phyloP scores from a whole-genome alignment of 2,113 vertebrate species.

The Cebidichthys violaceus region DNA sequence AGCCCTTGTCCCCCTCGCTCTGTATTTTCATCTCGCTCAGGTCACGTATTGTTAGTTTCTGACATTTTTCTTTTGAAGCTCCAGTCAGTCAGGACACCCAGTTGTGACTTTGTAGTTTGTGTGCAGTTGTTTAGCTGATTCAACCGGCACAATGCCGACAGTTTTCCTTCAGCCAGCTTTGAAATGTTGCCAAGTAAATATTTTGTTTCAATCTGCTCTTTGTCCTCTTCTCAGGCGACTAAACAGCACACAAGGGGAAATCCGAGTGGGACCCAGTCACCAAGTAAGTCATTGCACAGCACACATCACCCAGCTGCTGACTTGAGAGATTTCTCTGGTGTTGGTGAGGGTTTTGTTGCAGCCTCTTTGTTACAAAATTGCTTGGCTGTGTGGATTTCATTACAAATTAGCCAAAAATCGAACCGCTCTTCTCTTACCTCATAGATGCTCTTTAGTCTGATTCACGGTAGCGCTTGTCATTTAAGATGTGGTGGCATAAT shows the following conservation, averaged over 20 bases:
- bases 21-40: background rate
- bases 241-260: slow-evolving; percentile 99
- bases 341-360: background rate
- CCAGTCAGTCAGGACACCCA: background rate
- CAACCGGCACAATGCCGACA: slow-evolving; percentile 6
- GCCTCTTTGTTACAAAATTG: background rate
- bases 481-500: background rate
- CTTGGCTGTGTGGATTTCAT: background rate
- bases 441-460: background rate
- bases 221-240: slow-evolving; percentile 89
- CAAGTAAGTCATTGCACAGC: slow-evolving; percentile 86
- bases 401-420: background rate
- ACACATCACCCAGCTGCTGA: slow-evolving; percentile 6
- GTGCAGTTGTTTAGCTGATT: slow-evolving; percentile 24
- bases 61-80: slow-evolving; percentile 3
- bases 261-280: slow-evolving; percentile 98
- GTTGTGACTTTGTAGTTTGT: slow-evolving; percentile 17
- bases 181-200: slow-evolving; percentile 43
- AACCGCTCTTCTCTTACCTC: background rate
- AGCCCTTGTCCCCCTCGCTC: background rate
- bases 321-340: background rate
- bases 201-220: slow-evolving; percentile 56
- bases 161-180: slow-evolving; percentile 30
- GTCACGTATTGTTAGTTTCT: background rate
- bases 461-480: background rate